Evolutionary conservation across 2,888 invertebrate species (phyloP), one percentile per base, ranked within the genome.

Genomic region (Nymphalis polychloros): DNA sequence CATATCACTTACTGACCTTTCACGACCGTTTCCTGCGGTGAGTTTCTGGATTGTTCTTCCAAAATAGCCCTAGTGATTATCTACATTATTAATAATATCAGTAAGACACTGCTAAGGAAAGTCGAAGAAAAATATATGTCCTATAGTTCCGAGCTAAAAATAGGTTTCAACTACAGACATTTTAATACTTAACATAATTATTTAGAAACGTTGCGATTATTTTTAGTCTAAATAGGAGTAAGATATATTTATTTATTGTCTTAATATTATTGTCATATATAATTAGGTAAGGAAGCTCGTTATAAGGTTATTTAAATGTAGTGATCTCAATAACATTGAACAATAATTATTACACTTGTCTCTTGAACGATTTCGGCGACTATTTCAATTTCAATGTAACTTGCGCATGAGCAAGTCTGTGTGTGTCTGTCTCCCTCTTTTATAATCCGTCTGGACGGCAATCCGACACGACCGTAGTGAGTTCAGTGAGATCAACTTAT

Each of bases 261-360:
- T 84, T 85, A 86, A 71, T 57, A 64, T 74, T 88, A 89, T 89
- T 90, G 89, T 90, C 89, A 77, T 85, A 80, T 69, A 78, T 59
- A 68, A 68, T 79, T 81, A 81, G 81, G 78, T 86, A 85, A 82
- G 83, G 89, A 91, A 91, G 91, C 90, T 91, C 91, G 89, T 84
- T 76, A 72, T 72, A 70, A 77, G 68, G 61, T 49, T 61, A 69
- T 60, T 59, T 68, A 67, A 73, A 49, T 62, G 50, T 46, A 64
- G 52, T 57, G 53, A 66, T 49, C 65, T 67, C 66, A 59, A 63
- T 53, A 66, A 55, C 27, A 66, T 66, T 66, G 60, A 61, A 52
- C 49, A 49, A n/a, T 41, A 2, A 23, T 23, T 23, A 23, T 23
- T 23, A 10, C 1, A 41, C 8, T 7, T 41, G 35, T 41, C 35